phyloP scores from a whole-genome alignment of 2,888 invertebrate genomes.

The Pristionchus mayeri region DNA sequence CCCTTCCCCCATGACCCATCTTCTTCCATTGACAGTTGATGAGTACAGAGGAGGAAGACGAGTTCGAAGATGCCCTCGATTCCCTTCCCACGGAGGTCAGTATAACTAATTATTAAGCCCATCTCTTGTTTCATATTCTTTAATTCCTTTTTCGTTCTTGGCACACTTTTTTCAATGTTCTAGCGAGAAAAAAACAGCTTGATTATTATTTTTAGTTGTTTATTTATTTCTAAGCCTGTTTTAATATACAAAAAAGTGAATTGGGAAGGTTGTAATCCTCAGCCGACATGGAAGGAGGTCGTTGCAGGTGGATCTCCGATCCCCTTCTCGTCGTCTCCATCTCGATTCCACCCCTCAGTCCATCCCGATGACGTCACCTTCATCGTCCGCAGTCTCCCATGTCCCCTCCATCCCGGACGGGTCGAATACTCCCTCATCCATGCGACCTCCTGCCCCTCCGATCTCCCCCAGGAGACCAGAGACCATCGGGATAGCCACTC shows the following conservation, averaged over 20 bases:
- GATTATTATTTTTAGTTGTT: no score
- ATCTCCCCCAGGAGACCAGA: neutral
- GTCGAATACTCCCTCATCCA: neutral
- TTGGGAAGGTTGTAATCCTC: no score
- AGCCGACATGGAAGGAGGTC: no score
- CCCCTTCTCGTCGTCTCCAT: slow-evolving; percentile 2
- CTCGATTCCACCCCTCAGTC: neutral
- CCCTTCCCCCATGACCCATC: slow-evolving; percentile 1
- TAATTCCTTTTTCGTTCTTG: neutral
- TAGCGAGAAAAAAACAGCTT: no score
- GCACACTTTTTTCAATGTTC: neutral
- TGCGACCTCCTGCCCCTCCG: slow-evolving; percentile 20
- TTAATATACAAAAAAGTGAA: no score
- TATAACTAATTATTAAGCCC: no score
- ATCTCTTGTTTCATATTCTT: neutral
- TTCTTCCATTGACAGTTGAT: slow-evolving; percentile 47
- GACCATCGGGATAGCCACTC: slow-evolving; percentile 7
- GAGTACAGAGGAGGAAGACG: slow-evolving; percentile 56
- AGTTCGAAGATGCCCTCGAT: slow-evolving; percentile 69
- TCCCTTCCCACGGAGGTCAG: slow-evolving; percentile 20
- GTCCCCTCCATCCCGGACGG: neutral
- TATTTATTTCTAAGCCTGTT: neutral
- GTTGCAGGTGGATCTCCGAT: slow-evolving; percentile 12
- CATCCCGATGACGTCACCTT: slow-evolving; percentile 22
- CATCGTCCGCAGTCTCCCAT: neutral